phyloP scores from a whole-genome alignment of 1,140 invertebrate species.

The Brachionus asplanchnoidis region DNA sequence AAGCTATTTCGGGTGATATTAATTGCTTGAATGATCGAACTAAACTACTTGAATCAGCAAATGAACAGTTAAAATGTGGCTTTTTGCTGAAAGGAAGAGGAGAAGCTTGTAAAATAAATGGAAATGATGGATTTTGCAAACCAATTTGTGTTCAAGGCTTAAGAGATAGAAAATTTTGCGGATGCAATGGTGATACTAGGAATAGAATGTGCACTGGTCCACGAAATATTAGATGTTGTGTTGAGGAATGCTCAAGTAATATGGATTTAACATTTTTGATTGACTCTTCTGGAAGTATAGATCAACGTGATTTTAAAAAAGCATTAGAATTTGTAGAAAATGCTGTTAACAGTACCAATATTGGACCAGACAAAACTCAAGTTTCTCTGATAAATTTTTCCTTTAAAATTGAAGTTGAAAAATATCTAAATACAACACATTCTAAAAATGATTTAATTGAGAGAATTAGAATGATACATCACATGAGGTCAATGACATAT shows the following conservation, averaged over 20 bases:
- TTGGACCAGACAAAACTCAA: background rate
- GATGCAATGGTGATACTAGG: background rate
- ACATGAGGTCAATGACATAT: background rate
- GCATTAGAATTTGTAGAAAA: background rate
- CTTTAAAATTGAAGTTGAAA: background rate
- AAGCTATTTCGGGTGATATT: background rate
- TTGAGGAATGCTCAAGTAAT: background rate
- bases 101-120: background rate
- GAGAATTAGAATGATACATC: background rate
- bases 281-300: background rate
- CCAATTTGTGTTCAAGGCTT: background rate
- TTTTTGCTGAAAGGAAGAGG: background rate
- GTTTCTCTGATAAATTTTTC: background rate
- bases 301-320: background rate
- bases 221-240: background rate
- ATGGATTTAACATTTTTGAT: background rate
- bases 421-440: background rate
- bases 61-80: background rate
- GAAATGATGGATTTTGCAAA: background rate
- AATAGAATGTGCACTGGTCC: background rate
- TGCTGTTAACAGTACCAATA: background rate
- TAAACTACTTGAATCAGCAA: background rate
- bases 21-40: background rate
- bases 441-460: background rate
- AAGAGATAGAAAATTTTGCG: background rate